phyloP scores from a whole-genome alignment of 2,797 vertebrate species.

The Enteromius unitaeniatus region DNA sequence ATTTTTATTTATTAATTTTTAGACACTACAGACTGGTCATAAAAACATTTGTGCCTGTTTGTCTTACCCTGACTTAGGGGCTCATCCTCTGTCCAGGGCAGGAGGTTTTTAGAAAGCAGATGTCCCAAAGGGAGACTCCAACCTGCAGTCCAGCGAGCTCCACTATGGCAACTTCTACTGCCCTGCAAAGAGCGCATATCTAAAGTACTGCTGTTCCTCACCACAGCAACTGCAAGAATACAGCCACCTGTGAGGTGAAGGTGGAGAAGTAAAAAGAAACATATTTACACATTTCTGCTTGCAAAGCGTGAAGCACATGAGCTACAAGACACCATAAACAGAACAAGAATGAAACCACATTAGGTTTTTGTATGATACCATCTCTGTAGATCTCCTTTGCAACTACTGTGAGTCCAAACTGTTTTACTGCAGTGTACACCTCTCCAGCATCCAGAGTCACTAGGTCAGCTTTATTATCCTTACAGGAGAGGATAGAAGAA shows the following conservation, averaged over 20 bases:
- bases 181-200: constrained; percentile 81
- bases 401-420: constrained; percentile 82
- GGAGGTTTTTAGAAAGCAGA: constrained; percentile 84
- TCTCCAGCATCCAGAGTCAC: constrained; percentile 89
- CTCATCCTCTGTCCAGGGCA: constrained; percentile 85
- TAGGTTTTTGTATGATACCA: constrained; percentile 71
- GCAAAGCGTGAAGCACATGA: not conserved
- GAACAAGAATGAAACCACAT: not conserved
- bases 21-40: not conserved
- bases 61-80: constrained; percentile 84
- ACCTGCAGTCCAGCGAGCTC: constrained; percentile 87
- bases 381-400: constrained; percentile 88
- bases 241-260: constrained; percentile 78
- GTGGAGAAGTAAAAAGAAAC: not conserved
- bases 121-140: constrained; percentile 92
- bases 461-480: constrained; percentile 89
- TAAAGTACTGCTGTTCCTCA: constrained; percentile 76
- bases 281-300: constrained; percentile 5
- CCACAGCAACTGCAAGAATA: constrained; percentile 86
- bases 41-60: not conserved
- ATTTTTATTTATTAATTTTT: not conserved
- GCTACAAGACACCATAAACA: not conserved
- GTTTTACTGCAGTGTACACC: constrained; percentile 87
- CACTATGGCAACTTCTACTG: constrained; percentile 86
- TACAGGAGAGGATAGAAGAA: constrained; percentile 28